Evolutionary conservation across 2,797 vertebrate species (phyloP).

Genomic region (Sebastiscus tertius): DNA sequence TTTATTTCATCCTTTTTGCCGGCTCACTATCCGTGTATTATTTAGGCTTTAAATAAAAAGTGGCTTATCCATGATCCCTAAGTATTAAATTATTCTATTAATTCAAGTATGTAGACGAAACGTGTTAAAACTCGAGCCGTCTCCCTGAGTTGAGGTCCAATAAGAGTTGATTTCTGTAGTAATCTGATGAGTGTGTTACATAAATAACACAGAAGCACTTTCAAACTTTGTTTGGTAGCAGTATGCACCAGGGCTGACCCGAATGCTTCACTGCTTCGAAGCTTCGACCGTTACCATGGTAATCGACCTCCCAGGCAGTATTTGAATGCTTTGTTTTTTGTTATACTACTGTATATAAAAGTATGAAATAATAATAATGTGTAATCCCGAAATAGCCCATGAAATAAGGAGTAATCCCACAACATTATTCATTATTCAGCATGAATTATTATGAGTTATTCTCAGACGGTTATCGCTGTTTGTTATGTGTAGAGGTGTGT

Average conservation of each 20-base stretch:
- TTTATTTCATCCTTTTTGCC: neutral
- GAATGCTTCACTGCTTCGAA: too few species aligned
- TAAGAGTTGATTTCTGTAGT: neutral
- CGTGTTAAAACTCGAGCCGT: neutral
- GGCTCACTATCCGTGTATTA: neutral
- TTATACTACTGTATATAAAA: too few species aligned
- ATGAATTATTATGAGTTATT: too few species aligned
- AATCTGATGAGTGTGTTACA: neutral
- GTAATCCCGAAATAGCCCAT: fast-evolving
- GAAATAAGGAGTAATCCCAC: too few species aligned
- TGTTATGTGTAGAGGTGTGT: too few species aligned
- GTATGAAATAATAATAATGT: too few species aligned
- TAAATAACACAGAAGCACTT: neutral
- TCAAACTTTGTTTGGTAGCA: neutral
- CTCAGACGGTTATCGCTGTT: too few species aligned
- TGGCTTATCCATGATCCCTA: neutral
- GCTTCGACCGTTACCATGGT: too few species aligned
- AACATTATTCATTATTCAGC: too few species aligned
- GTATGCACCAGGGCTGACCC: too few species aligned
- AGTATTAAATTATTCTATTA: neutral
- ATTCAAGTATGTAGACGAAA: neutral
- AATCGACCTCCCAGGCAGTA: too few species aligned
- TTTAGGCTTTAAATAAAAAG: neutral
- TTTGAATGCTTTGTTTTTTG: too few species aligned
- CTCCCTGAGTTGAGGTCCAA: neutral